These are phyloP conservation scores for Drosophila quasianomalipes DNA, from an alignment of 2,888 invertebrate genomes.

Conservation along the genomic window DNA sequence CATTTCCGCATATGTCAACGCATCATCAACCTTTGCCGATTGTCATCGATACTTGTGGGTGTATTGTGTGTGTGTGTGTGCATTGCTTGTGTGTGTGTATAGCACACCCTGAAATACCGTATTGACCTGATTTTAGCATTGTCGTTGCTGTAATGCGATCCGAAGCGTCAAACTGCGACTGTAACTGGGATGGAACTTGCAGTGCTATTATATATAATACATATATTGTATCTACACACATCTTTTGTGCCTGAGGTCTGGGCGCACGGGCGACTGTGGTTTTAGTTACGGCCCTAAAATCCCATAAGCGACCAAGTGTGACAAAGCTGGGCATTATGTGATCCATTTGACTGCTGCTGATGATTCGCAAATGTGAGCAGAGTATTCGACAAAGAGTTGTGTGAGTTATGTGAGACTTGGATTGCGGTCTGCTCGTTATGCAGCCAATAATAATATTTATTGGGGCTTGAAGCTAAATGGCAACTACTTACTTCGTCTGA, in stretches of 20 bases:
- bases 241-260: conserved; percentile 6
- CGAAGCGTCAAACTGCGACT: conserved; percentile 17
- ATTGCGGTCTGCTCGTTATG: conserved; percentile 22
- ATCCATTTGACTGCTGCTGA: conserved; percentile 49
- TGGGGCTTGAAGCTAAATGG: conserved; percentile 6
- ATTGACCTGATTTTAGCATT: conserved; percentile 78
- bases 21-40: conserved; percentile 48
- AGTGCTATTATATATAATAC: conserved; percentile 29
- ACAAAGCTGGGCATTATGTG: conserved; percentile 74
- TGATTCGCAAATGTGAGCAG: conserved; percentile 47
- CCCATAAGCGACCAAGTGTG: conserved; percentile 73
- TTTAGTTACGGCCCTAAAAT: conserved; percentile 40
- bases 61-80: conserved; percentile 8
- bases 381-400: conserved; percentile 11
- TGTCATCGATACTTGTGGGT: conserved; percentile 57
- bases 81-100: conserved; percentile 23
- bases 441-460: conserved; percentile 24
- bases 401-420: conserved; percentile 15
- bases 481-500: conserved; percentile 5
- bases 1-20: conserved; percentile 53
- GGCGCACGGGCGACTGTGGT: conserved; percentile 25
- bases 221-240: conserved; percentile 1
- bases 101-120: conserved; percentile 72
- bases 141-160: conserved; percentile 58
- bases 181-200: conserved; percentile 20